phyloP scores from a whole-genome alignment of 2,797 vertebrate genomes.

The Podarcis siculus region DNA sequence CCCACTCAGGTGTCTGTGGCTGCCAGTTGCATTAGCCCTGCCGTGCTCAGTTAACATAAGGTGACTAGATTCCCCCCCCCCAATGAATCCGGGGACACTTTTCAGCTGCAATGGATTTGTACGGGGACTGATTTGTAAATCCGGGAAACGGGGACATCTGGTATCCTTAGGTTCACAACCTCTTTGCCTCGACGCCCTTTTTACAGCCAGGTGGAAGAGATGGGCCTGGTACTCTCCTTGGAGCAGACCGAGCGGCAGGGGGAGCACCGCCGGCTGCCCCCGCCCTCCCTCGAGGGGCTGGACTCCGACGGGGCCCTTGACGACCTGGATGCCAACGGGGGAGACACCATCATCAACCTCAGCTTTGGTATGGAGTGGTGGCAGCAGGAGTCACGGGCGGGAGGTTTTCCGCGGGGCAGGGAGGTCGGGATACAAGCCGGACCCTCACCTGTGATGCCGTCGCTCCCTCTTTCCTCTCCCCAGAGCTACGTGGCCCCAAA shows the following conservation, averaged over 20 bases:
- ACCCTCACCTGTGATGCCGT: not conserved
- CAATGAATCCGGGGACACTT: too few relatives aligned
- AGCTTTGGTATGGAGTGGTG: conserved; percentile 13
- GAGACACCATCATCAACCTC: conserved; percentile 46
- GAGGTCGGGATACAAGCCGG: rapidly evolving
- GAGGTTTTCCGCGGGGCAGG: too few relatives aligned
- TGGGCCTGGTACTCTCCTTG: conserved; percentile 81
- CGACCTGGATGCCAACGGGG: not conserved
- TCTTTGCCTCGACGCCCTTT: rapidly evolving
- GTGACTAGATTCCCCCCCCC: too few relatives aligned
- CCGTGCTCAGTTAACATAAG: too few relatives aligned
- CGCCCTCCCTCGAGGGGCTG: not conserved
- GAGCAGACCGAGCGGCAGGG: conserved; percentile 78
- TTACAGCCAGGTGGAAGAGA: conserved; percentile 84
- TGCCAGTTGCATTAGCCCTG: not conserved
- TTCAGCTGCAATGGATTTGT: too few relatives aligned
- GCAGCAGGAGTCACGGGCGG: not conserved
- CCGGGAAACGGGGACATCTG: too few relatives aligned
- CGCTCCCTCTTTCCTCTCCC: not conserved
- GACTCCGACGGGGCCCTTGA: conserved; percentile 36
- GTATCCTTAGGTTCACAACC: too few relatives aligned
- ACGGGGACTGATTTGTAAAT: too few relatives aligned
- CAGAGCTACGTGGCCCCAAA: conserved; percentile 42
- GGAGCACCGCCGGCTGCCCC: conserved; percentile 44
- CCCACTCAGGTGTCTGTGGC: rapidly evolving